phyloP scores from a whole-genome alignment of 2,113 vertebrate genomes.

The Chamaetylas fuelleborni region DNA sequence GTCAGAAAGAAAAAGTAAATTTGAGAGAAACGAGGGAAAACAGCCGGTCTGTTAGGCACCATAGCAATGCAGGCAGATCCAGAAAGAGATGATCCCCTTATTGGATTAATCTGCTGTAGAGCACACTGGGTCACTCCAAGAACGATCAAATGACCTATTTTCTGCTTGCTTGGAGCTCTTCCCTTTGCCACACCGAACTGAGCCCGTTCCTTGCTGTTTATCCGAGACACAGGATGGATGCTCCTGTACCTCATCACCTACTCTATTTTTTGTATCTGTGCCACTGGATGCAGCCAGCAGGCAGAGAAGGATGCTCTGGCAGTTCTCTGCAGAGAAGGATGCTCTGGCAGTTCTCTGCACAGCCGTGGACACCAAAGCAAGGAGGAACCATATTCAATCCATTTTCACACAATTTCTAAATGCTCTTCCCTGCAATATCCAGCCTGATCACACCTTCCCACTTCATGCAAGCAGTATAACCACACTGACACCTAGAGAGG shows the following conservation, averaged over 20 bases:
- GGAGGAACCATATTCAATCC: not conserved
- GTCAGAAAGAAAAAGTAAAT: too few relatives aligned
- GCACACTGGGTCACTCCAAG: not conserved
- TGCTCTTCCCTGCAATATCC: not conserved
- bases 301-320: not conserved
- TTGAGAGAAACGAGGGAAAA: not conserved
- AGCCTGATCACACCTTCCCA: not conserved
- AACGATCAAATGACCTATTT: not conserved
- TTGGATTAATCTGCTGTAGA: not conserved
- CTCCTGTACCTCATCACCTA: rapidly evolving
- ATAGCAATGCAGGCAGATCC: rapidly evolving
- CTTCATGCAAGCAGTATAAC: not conserved
- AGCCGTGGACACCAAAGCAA: not conserved
- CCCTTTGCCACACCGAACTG: not conserved
- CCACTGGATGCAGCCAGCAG: not conserved
- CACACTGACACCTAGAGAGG: not conserved
- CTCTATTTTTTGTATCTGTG: rapidly evolving
- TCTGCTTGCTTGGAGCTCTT: not conserved
- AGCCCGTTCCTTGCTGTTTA: not conserved
- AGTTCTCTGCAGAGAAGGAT: not conserved
- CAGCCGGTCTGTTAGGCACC: rapidly evolving
- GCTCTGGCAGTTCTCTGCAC: not conserved
- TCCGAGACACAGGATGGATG: too few relatives aligned
- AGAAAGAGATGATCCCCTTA: not conserved
- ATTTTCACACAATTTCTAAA: not conserved